Conservation (phyloP, 2,888 invertebrate species). For the Mesoligia furuncula region DNA sequence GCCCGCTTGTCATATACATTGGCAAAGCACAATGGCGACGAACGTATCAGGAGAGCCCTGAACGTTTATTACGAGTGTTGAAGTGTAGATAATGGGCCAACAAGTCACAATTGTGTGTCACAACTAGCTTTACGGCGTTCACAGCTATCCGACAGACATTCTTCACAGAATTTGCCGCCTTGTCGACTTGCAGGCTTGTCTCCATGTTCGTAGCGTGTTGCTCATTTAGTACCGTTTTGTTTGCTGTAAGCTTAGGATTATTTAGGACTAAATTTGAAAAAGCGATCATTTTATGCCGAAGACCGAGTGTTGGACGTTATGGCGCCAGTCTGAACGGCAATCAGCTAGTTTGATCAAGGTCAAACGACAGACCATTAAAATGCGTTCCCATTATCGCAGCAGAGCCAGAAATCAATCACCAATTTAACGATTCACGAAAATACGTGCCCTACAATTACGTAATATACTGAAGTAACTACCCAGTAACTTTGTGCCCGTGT, state of each 20-base stretch:
- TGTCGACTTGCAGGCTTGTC: slow-evolving; percentile 24
- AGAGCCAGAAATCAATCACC: slow-evolving; percentile 29
- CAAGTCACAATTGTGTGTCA: slow-evolving; percentile 58
- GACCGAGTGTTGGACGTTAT: not conserved
- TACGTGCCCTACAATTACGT: not conserved
- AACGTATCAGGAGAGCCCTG: slow-evolving; percentile 53
- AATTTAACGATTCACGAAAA: not conserved
- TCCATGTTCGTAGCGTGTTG: slow-evolving; percentile 10
- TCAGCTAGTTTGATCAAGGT: slow-evolving; percentile 22
- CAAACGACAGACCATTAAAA: slow-evolving; percentile 16
- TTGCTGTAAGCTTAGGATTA: not conserved
- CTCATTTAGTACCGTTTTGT: slow-evolving; percentile 37
- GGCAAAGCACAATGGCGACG: slow-evolving; percentile 63
- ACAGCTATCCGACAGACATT: slow-evolving; percentile 51
- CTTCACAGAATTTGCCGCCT: slow-evolving; percentile 53
- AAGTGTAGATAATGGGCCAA: slow-evolving; percentile 59
- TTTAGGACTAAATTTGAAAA: not conserved
- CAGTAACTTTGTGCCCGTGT: not conserved
- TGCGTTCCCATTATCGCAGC: not conserved
- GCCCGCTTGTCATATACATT: slow-evolving; percentile 66
- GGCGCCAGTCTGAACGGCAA: slow-evolving; percentile 1
- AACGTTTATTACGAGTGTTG: slow-evolving; percentile 55
- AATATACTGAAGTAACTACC: not conserved
- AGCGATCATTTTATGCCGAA: not conserved
- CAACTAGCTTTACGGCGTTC: slow-evolving; percentile 48